Conservation (phyloP, 2,113 vertebrate species). For the Oxyura jamaicensis region DNA sequence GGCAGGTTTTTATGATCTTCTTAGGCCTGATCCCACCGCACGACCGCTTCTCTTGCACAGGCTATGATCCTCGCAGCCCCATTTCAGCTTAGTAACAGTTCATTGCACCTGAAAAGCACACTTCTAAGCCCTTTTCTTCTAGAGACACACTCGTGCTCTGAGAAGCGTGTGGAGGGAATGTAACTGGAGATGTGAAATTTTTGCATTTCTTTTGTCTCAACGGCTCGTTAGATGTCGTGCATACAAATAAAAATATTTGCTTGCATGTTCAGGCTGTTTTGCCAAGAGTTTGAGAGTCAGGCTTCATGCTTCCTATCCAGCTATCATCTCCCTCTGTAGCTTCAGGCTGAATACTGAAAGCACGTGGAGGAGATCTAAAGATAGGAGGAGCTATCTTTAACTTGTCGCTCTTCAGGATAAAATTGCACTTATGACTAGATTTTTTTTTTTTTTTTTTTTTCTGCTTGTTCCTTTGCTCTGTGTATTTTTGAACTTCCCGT, state of each 20-base stretch:
- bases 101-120: background rate
- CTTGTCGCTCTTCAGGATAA: background rate
- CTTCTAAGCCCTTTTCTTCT: background rate
- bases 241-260: background rate
- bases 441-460: conserved; percentile 18
- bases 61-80: background rate
- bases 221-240: background rate
- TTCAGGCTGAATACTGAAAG: background rate
- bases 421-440: background rate
- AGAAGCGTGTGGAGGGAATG: background rate
- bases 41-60: rapidly evolving
- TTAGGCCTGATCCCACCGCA: background rate
- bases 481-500: background rate
- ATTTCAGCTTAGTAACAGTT: background rate
- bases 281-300: background rate
- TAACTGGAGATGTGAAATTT: background rate
- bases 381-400: background rate
- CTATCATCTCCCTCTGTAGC: background rate
- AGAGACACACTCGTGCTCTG: background rate
- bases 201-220: background rate
- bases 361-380: background rate
- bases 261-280: background rate
- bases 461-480: background rate
- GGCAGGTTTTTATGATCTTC: background rate
- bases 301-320: background rate